A percentile compares a stretch with the other conserved stretches of the same genome.
Conservation (phyloP, 2,888 invertebrate species). For the Phrixothrix hirtus region DNA sequence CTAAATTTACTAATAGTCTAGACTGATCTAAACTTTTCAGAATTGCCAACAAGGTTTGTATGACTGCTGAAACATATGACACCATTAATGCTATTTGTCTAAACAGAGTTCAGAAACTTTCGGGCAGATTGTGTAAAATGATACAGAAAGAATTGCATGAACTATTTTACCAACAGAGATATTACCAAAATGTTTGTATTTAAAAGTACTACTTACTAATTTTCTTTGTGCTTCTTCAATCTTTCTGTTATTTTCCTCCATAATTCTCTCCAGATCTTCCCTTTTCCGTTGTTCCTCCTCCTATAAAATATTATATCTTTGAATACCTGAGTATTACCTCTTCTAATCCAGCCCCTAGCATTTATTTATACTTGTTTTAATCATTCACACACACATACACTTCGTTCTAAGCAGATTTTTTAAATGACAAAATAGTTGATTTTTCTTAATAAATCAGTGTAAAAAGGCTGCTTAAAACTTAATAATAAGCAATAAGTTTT, state of each 20-base stretch:
- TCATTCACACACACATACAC: conserved; percentile 22
- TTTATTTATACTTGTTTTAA: conserved; percentile 33
- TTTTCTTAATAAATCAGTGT: conserved; percentile 3
- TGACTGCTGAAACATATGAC: too few relatives aligned
- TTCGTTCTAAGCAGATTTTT: conserved; percentile 26
- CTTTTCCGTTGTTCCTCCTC: conserved; percentile 96
- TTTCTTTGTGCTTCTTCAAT: conserved; percentile 96
- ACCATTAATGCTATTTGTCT: too few relatives aligned
- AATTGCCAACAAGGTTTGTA: too few relatives aligned
- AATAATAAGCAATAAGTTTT: too few relatives aligned
- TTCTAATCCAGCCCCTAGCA: conserved; percentile 48
- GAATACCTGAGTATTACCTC: conserved; percentile 52
- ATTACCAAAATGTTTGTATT: not conserved
- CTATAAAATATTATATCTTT: conserved; percentile 71
- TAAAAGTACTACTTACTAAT: conserved; percentile 70
- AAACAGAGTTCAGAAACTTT: too few relatives aligned
- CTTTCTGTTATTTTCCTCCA: conserved; percentile 97
- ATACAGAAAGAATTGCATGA: too few relatives aligned
- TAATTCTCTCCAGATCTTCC: conserved; percentile 92
- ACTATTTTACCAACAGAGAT: not conserved
- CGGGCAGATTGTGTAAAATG: too few relatives aligned
- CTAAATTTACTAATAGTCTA: too few relatives aligned
- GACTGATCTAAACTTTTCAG: too few relatives aligned
- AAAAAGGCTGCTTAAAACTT: conserved; percentile 13
- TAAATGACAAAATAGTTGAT: too few relatives aligned